A percentile compares a stretch with the other conserved stretches of the same genome.
Evolutionary conservation across 2,888 invertebrate genomes (phyloP).

Genomic region (Isoperla grammatica): DNA sequence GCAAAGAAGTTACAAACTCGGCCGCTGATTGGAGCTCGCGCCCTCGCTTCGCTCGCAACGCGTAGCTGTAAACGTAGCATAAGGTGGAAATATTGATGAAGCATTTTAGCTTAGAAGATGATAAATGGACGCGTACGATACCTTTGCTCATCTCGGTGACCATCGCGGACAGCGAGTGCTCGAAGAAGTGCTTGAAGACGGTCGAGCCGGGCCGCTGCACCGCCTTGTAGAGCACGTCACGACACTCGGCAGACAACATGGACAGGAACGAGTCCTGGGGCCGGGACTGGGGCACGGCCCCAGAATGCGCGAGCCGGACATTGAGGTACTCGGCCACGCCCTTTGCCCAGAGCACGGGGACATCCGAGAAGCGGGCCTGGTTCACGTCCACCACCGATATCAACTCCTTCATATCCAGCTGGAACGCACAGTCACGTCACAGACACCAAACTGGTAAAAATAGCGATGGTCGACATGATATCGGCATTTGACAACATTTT

Average conservation of each 20-base stretch:
- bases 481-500: no score
- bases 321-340: slow-evolving; percentile 61
- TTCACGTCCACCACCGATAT: slow-evolving; percentile 46
- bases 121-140: no score
- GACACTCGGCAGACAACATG: slow-evolving; percentile 47
- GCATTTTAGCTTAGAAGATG: no score
- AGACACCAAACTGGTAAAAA: no score
- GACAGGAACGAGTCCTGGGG: slow-evolving; percentile 52
- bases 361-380: slow-evolving; percentile 60
- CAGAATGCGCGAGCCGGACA: slow-evolving; percentile 57
- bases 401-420: slow-evolving; percentile 30
- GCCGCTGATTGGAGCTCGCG: no score
- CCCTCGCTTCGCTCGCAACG: no score
- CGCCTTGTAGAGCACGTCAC: slow-evolving; percentile 45
- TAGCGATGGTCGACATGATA: no score
- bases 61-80: no score
- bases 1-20: no score
- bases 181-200: slow-evolving; percentile 63
- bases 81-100: no score
- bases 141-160: slow-evolving; percentile 68
- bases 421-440: no score
- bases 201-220: slow-evolving; percentile 57
- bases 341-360: slow-evolving; percentile 66
- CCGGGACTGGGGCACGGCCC: slow-evolving; percentile 54
- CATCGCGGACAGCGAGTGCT: slow-evolving; percentile 62